Evolutionary conservation across 2,113 vertebrate species (phyloP), one percentile per base, ranked within the genome.

Genomic region (Zosterops hypoxanthus): DNA sequence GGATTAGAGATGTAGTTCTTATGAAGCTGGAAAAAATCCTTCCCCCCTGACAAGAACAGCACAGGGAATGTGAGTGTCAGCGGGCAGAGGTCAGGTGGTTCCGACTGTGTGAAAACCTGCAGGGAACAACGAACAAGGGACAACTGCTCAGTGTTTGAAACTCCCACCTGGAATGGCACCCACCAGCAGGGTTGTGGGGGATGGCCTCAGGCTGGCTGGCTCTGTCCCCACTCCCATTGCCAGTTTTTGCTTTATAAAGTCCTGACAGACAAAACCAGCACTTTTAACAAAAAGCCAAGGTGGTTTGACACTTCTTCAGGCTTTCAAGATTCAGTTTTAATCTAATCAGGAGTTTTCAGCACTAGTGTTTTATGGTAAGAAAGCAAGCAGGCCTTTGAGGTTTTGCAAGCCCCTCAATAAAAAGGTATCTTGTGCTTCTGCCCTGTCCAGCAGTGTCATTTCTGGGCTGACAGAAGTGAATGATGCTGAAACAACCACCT

Each of bases 21-120:
- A 92, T 42, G 59, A 89, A 90, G 87, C 80, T 77, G 93, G 93
- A 61, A 93, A 65, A 73, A 50, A 77, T 86, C 64, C 91, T 90
- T 68, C 65, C 59, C 49, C 89, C 78, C 80, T 41, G 44, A 19
- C 8, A 53, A 23, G 46, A 46, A 20, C 10, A 90, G 20, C 57
- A 88, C 91, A 73, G 81, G 36, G 49, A 82, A 59, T 0, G 44
- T 4, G 3, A 12, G 66, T 39, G 61, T 99, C 98, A 99, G 97
- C 98, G 98, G 36, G 98, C 97, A 22, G 99, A 99, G 9, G 96
- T 98, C 93, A 98, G 97, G 91, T 98, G 99, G 98, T 99, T 99
- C 94, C 98, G 98, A 86, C 98, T 99, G 96, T 99, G 98, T 78
- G 99, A 99, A 97, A 99, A 99, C 98, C 99, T 99, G 96, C 41